These are phyloP conservation scores for Noctilio leporinus DNA, from an alignment of 2,113 vertebrate species.

Conservation along the genomic window DNA sequence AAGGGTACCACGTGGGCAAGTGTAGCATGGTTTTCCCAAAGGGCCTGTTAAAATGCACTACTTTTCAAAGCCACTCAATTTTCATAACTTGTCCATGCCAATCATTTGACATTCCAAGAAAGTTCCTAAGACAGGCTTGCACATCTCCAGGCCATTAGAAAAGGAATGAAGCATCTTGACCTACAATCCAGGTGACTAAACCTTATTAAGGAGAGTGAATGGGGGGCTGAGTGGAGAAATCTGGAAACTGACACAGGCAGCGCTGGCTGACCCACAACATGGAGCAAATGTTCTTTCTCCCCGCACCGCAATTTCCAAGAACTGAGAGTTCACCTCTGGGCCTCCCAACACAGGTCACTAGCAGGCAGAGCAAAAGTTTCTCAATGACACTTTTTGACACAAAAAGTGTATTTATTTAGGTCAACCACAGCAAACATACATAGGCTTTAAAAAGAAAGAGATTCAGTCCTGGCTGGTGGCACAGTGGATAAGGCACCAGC, in stretches of 20 bases:
- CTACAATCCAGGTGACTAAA: neutral
- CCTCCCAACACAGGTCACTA: neutral
- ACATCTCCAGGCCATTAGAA: neutral
- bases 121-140: neutral
- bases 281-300: neutral
- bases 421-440: neutral
- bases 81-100: neutral
- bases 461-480: too few relatives aligned
- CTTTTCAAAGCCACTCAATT: neutral
- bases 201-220: neutral
- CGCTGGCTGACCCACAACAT: accelerated
- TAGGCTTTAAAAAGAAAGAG: neutral
- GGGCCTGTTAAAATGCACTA: neutral
- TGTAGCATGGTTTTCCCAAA: neutral
- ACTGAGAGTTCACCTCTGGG: neutral
- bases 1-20: neutral
- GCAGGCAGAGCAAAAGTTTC: neutral
- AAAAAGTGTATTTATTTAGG: neutral
- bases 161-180: neutral
- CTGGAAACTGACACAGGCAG: neutral
- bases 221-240: neutral
- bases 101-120: neutral
- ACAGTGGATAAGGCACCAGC: too few relatives aligned
- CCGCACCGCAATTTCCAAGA: neutral
- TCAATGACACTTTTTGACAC: neutral